Base-by-base conservation (phyloP, 2,113 vertebrate genomes). In the Scytalopus superciliaris region DNA sequence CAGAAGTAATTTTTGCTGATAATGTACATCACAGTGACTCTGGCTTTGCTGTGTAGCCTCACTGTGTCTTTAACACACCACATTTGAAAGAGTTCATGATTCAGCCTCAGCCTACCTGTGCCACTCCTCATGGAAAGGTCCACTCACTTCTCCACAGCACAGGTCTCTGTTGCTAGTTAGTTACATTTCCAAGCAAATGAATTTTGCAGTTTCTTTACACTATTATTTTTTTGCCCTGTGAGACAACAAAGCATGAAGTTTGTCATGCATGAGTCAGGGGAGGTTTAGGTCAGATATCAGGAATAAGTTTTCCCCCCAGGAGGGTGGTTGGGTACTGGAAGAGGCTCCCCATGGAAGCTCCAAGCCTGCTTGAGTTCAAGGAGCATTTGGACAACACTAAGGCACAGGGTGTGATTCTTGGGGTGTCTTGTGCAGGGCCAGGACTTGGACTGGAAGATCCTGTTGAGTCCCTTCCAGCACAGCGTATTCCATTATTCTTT, bases 51-150 rank as follows among this genome's bases (percentile, higher is more conserved):
- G 6, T 3, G 30, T 40, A 45, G 14, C n/a, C 21, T 94, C 3
- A 0, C 40, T 30, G 0, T 14, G 15, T 12, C 23, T 42, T 60
- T 44, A 79, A 44, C 21, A 72, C 13, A 25, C 0, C 21, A 16
- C 35, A 16, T 33, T 64, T 49, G 30, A 63, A 50, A 53, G 21
- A 50, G 31, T 4, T 52, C 33, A 7, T 39, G 57, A 53, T 5
- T 47, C 42, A n/a, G 19, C 7, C 42, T 39, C 59, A 70, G 31
- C 3, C 31, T 39, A 14, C 19, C 19, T 22, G 22, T 5, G 6
- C 5, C 52, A 44, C 44, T 77, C 59, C 27, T 73, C 59, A 23
- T 0, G 10, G 35, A 66, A 81, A 72, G 2, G 0, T 37, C 6
- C 31, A 9, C 28, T 75, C 42, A 16, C 31, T 52, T 56, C 33